phyloP scores from a whole-genome alignment of 2,797 vertebrate genomes.

The Crocodylus rhombifer region DNA sequence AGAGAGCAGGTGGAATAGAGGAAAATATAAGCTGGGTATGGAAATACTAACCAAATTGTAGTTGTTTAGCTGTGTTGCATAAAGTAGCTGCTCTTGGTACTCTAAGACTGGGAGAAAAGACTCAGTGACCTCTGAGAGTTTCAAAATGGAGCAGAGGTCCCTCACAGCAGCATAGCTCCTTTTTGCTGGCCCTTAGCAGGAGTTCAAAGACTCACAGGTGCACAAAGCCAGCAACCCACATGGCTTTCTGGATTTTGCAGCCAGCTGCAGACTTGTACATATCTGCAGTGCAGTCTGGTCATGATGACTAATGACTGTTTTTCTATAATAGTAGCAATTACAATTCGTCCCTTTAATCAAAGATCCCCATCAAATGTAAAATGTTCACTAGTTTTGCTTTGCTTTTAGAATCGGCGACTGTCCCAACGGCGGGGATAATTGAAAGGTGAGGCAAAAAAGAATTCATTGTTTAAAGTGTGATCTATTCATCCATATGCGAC shows the following conservation, averaged over 20 bases:
- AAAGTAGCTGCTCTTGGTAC: background rate
- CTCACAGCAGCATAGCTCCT: rapidly evolving
- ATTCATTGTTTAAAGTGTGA: rapidly evolving
- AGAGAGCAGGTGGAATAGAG: background rate
- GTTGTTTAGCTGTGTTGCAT: rapidly evolving
- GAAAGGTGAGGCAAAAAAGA: background rate
- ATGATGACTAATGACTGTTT: background rate
- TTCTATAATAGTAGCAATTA: constrained; percentile 63
- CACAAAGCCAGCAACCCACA: background rate
- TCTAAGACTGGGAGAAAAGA: background rate
- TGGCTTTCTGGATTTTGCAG: rapidly evolving
- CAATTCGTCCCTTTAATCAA: background rate
- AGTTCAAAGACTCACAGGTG: rapidly evolving
- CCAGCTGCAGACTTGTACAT: background rate
- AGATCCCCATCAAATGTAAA: background rate
- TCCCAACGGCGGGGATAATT: background rate
- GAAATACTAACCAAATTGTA: background rate
- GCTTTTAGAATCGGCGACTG: background rate
- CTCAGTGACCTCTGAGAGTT: background rate
- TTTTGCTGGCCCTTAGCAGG: rapidly evolving
- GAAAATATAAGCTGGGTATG: rapidly evolving
- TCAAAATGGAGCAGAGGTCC: too few species aligned
- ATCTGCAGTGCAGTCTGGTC: background rate
- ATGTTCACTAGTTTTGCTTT: background rate
- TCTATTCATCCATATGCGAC: rapidly evolving